Evolutionary conservation across 2,113 vertebrate genomes (phyloP), one percentile per base, ranked within the genome.

Genomic region (Centropristis striata): DNA sequence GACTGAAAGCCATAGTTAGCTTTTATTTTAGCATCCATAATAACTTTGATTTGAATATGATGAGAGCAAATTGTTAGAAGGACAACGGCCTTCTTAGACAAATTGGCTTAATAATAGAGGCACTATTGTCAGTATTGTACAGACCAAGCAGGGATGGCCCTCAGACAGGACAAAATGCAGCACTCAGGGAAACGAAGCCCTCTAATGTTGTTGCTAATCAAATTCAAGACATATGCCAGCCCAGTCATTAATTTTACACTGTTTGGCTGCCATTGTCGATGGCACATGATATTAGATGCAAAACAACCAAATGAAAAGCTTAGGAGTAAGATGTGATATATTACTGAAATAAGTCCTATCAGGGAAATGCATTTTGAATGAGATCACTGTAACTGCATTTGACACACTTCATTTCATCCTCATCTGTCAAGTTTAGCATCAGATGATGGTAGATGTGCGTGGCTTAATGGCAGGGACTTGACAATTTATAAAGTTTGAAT

Each of bases 401-500:
- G 95, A 90, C 93, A 96, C 94, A 96, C 94, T 96, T 96, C 95
- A 97, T 97, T 96, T 96, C 94, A 96, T 96, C 95, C 93, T 92
- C 95, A 96, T 97, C 92, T 89, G 53, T 97, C 96, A 97, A 94
- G 77, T 92, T 93, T 86, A 84, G 91, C 74, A 79, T 93, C 91
- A 75, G 84, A 95, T 93, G 91, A 94, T 96, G 88, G 90, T 93
- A 94, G 92, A 92, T 94, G 95, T 88, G 88, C 83, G 87, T 80
- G 93, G 91, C 94, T 95, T 96, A 96, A 95, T 96, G 94, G 94
- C 91, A 72, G 92, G 60, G 83, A 93, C 88, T 86, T 91, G 92
- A 89, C 93, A 94, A 96, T 94, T 95, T 95, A 92, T 86, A 77
- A 83, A 86, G 83, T 88, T 94, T 90, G 87, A 94, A 93, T 89